Evolutionary conservation across 1,140 invertebrate species (phyloP).

Genomic region (Bombus waltoni): DNA sequence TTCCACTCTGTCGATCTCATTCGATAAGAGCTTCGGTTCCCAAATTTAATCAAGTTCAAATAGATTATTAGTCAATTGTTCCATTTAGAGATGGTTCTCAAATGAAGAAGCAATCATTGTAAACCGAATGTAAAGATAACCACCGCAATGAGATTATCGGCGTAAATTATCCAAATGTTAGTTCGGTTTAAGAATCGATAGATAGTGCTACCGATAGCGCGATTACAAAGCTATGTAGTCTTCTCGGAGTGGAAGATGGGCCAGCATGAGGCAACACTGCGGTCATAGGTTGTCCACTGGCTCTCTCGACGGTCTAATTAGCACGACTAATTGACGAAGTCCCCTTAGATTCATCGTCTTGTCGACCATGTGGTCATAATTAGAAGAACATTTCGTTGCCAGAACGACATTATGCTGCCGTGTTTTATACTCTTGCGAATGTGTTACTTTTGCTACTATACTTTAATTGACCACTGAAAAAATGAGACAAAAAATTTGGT

Average conservation of each 20-base stretch:
- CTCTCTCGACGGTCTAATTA: slow-evolving; percentile 63
- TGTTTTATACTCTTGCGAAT: not conserved
- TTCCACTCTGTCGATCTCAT: too few species aligned
- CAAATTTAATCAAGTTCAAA: not conserved
- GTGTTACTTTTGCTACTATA: not conserved
- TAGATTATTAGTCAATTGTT: not conserved
- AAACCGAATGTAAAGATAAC: not conserved
- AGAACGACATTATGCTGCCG: slow-evolving; percentile 3
- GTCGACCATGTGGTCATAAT: slow-evolving; percentile 48
- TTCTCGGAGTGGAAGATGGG: slow-evolving; percentile 58
- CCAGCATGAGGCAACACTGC: slow-evolving; percentile 51
- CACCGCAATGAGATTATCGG: slow-evolving; percentile 22
- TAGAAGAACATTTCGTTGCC: slow-evolving; percentile 46
- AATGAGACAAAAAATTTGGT: not conserved
- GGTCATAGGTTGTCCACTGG: slow-evolving; percentile 53
- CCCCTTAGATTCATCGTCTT: slow-evolving; percentile 55
- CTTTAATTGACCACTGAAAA: not conserved
- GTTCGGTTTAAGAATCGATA: slow-evolving; percentile 51
- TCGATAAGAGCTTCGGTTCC: too few species aligned
- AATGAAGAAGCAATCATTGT: not conserved
- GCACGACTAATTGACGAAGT: slow-evolving; percentile 67
- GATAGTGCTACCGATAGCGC: slow-evolving; percentile 32
- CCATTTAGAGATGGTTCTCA: not conserved
- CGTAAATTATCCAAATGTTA: slow-evolving; percentile 50
- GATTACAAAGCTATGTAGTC: slow-evolving; percentile 61